Conservation (phyloP, 2,113 vertebrate genomes). For the Pardalotus punctatus region DNA sequence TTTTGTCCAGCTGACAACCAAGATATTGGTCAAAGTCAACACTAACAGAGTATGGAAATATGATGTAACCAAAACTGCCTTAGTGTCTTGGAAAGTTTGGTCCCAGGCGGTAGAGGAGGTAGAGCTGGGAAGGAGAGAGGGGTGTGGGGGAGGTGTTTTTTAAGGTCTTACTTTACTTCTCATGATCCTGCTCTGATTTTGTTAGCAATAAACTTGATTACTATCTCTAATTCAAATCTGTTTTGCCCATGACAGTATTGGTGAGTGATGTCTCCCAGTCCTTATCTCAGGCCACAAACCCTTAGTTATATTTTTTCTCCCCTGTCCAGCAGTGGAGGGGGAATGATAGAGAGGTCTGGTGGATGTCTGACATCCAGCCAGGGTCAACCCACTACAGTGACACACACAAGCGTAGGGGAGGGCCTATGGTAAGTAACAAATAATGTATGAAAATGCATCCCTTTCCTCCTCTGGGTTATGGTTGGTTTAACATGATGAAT, state of each 20-base stretch:
- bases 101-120: neutral
- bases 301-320: fast-evolving
- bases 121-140: neutral
- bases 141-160: neutral
- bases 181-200: neutral
- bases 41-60: neutral
- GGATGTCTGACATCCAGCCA: neutral
- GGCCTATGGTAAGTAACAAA: neutral
- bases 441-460: neutral
- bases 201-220: neutral
- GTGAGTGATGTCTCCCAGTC: neutral
- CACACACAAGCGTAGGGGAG: neutral
- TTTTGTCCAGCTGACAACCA: neutral
- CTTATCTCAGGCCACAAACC: neutral
- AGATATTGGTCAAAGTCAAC: neutral
- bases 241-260: neutral
- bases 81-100: neutral
- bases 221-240: neutral
- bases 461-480: neutral
- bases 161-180: neutral
- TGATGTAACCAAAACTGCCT: neutral
- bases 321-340: fast-evolving
- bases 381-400: neutral
- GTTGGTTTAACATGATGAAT: neutral
- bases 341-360: neutral